These are phyloP conservation scores for Ecdyonurus torrentis DNA, from an alignment of 2,888 invertebrate genomes.

Conservation along the genomic window DNA sequence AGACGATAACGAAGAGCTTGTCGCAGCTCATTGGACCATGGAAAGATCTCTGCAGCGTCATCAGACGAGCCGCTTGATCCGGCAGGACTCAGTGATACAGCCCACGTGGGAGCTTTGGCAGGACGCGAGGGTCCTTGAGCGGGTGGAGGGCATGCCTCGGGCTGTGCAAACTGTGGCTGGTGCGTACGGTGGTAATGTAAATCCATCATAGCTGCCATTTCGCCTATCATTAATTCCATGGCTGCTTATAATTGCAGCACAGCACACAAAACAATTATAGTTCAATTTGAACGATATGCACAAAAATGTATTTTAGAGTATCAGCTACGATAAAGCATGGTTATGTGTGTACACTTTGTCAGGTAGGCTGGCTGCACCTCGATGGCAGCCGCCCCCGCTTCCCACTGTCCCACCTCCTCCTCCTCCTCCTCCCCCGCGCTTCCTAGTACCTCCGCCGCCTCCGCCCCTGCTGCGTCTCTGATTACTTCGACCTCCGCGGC, in stretches of 20 bases:
- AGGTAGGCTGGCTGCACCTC: neutral
- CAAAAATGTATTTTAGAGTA: neutral
- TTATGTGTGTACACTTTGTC: neutral
- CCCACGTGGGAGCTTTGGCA: neutral
- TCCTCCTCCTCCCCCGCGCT: neutral
- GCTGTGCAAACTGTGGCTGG: neutral
- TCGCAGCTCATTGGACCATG: constrained; percentile 8
- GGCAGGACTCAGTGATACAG: neutral
- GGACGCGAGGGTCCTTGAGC: neutral
- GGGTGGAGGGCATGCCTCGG: neutral
- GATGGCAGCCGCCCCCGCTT: neutral
- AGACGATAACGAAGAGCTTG: neutral
- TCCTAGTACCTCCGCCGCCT: neutral
- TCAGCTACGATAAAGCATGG: neutral
- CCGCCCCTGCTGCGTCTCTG: neutral
- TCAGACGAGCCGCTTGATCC: constrained; percentile 3
- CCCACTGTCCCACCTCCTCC: neutral
- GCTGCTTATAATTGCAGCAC: neutral
- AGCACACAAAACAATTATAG: too few relatives aligned
- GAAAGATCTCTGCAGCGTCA: constrained; percentile 3
- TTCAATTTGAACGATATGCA: neutral
- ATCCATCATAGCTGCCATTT: neutral
- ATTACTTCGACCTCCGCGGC: neutral
- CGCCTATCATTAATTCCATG: neutral
- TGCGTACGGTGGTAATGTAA: neutral